Evolutionary conservation across 2,797 vertebrate species (phyloP).

Genomic region (Antennarius maculatus): DNA sequence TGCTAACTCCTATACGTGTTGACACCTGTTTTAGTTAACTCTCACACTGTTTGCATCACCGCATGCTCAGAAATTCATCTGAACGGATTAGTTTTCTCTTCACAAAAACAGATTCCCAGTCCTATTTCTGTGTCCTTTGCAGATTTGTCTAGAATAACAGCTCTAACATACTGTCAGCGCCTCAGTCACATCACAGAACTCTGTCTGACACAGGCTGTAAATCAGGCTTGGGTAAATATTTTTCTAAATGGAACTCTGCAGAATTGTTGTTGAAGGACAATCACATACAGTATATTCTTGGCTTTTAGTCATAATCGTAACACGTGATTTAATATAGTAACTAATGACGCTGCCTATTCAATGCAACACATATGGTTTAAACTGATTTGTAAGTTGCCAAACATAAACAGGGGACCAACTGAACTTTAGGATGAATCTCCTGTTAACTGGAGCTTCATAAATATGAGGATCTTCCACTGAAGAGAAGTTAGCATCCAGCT

Average conservation of each 20-base stretch:
- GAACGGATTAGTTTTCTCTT: neutral
- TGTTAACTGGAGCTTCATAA: too few species aligned
- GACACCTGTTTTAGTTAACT: neutral
- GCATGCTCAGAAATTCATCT: neutral
- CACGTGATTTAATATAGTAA: neutral
- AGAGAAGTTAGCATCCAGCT: conserved; percentile 28
- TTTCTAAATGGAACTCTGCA: conserved; percentile 1
- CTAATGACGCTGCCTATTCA: too few species aligned
- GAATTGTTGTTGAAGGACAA: conserved; percentile 8
- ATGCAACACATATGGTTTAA: too few species aligned
- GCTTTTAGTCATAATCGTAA: conserved; percentile 17
- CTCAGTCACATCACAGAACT: conserved; percentile 51
- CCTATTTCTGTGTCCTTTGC: conserved; percentile 5
- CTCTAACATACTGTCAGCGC: conserved; percentile 62
- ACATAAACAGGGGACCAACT: too few species aligned
- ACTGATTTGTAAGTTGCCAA: too few species aligned
- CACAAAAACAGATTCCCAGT: conserved; percentile 5
- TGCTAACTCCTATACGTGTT: neutral
- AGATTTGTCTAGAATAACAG: conserved; percentile 39
- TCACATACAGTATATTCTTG: conserved; percentile 16
- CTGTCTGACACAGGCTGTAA: conserved; percentile 37
- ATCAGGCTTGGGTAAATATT: conserved; percentile 43
- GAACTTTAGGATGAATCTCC: too few species aligned
- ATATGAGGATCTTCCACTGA: neutral
- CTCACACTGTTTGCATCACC: too few species aligned